Base-by-base conservation (phyloP, 2,113 vertebrate genomes). In the Nibea coibor region DNA sequence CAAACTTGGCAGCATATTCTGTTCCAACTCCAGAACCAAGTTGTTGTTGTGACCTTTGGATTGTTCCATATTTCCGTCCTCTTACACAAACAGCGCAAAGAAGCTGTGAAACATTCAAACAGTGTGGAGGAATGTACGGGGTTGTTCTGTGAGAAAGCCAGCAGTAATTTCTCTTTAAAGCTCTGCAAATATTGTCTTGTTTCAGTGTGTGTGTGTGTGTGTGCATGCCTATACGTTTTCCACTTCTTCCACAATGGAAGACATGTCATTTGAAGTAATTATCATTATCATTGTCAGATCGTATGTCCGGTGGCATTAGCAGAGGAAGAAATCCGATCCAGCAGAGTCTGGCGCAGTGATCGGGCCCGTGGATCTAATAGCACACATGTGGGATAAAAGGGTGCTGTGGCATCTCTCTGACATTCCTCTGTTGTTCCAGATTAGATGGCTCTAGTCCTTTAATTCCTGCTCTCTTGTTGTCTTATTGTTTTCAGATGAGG, bases 221-320 rank as follows among this genome's bases (percentile, higher is more conserved):
- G 43, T 42, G 77, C 50, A 26, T 54, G 43, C 54, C 63, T 78
- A 20, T 64, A 43, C 78, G 67, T 58, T 62, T 66, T 64, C 50
- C 76, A 57, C 81, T 78, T 76, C 48, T 75, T 68, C 67, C 68
- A 64, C 75, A 65, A 77, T 90, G 87, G 81, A 89, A 91, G 81
- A 58, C 86, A 82, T 89, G 82, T 92, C 81, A 75, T 91, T 88
- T 82, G 53, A 72, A 62, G 89, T 82, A 91, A 88, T 94, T 77
- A 87, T 91, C 89, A 93, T 93, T 88, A 88, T 89, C 85, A 73
- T 62, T 78, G 85, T 90, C 92, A 92, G 91, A 90, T 91, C 58
- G 15, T 66, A 80, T 90, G 82, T 89, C 87, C 73, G 64, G 62
- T 86, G 89, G 89, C 87, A 87, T 92, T 86, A 91, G 70, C 39